Evolutionary conservation across 2,888 invertebrate genomes (phyloP), one percentile per base, ranked within the genome.

Genomic region (Tigriopus californicus): DNA sequence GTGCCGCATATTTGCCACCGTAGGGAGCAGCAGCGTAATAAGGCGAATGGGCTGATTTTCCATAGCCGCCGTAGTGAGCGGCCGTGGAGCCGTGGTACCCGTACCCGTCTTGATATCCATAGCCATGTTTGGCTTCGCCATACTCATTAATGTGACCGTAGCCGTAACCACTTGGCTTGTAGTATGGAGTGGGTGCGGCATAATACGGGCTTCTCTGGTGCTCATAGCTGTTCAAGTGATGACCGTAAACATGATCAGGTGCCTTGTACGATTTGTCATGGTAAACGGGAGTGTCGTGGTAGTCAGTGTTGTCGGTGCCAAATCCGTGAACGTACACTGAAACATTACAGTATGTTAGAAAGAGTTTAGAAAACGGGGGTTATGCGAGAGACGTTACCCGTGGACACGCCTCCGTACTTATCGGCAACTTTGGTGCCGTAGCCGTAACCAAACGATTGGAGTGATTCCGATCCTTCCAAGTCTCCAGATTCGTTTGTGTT

Each of bases 251-350:
- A 22, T 49, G 22, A 22, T 8, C 49, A 13, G 49, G 49, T 8
- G 49, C 49, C 22, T 49, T 49, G 33, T 33, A 33, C 33, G 33
- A 33, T 22, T 49, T 49, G 12, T 49, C 49, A 22, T 49, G 22
- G 11, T 49, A 49, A 2, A 49, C 49, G 13, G 49, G 49, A 3
- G 44, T 18, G 22, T 49, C 49, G 22, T 49, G 20, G 22, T 54
- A 40, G 2, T 54, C 20, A 12, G 33, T 41, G 15, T 54, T 12
- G 54, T 15, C 18, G 3, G 54, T 54, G 8, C 54, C 54, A n/a
- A 41, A 54, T 13, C 54, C 54, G 40, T 54, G 54, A 41, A 54
- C 54, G 22, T 54, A 54, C n/a, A 54, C 54, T n/a, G 40, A 20
- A 33, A 41, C 42, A 40, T 13, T 33, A 18, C 40, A n/a, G n/a